Evolutionary conservation across 92 coral and sea anemone species (phyloP), one percentile per base, ranked within the genome.

Genomic region (Ricordea florida): DNA sequence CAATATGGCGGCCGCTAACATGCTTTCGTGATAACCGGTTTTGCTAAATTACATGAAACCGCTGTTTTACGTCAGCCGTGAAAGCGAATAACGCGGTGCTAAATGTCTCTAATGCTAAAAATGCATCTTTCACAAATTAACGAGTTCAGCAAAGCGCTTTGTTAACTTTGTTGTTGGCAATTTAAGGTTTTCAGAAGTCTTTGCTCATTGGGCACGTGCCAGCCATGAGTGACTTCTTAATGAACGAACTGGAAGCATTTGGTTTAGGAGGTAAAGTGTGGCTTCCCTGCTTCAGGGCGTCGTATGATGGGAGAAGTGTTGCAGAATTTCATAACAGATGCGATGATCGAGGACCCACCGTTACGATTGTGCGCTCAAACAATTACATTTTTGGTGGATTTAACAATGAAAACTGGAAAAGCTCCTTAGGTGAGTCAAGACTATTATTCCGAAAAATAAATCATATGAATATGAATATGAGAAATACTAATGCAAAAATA

Each of bases 301-400:
- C 38, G 0, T 6, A 29, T 15, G 34, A 60, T 24, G 67, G 67
- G 9, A 60, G 48, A 60, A 23, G 38, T 25, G 47, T 36, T 10
- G 25, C 18, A 37, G 47, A 15, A 3, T 60, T 60, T 60, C 36
- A 60, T 33, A 21, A 30, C 31, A 60, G 30, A 13, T 60, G 67
- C 17, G 48, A 9, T 20, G 67, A 32, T 8, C 18, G 35, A 59
- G 30, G 17, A 37, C 1, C 0, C 14, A 60, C 67, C 14, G 33
- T 60, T 0, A 60, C 67, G 14, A 60, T 60, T 10, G 67, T 60
- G 33, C 41, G 67, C 0, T 13, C 18, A 1, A 32, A 37, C 10
- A 60, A 60, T 33, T 37, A 21, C 23, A 60, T 60, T 32, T 60
- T 60, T 22, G 67, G 67, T 3, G 67, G 67, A 60, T 60, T 35